Base-by-base conservation (phyloP, 2,888 invertebrate species). In the Arge pagana region DNA sequence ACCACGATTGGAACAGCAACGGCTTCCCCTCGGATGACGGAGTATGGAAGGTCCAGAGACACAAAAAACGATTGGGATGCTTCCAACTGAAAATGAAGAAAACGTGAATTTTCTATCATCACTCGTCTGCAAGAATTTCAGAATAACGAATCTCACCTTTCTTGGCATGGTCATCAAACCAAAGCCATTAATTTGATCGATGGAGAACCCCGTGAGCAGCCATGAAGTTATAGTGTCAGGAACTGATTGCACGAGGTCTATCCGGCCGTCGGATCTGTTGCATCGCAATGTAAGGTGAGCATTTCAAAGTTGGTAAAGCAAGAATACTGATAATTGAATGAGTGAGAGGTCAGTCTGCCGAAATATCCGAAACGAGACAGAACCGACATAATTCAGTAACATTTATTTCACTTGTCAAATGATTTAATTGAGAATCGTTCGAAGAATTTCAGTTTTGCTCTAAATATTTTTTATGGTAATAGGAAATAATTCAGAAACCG, bases 21-120 rank as follows among this genome's bases (percentile, higher is more conserved):
- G 6, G 90, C 87, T 80, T 99, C 99, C 18, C 95, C 96, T 56
- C 88, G 83, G 63, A 93, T 89, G 10, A 98, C 85, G 0, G 90
- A 87, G 64, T 91, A 89, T 0, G 98, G 98, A 41, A 97, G 78
- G 70, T 95, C 91, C 6, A 94, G 82, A 6, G 88, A 85, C 35
- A 96, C 85, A 60, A 91, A 90, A 72, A 98, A 92, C 7, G 89
- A 87, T 62, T 89, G 86, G 76, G 90, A 89, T 2, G 93, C 91
- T 79, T 85, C 83, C 45, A 85, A 78, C 84, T 78, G 45, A 19
- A 54, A 57, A 11, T 60, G 54, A n/a, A 53, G 58, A 45, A 28
- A 35, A 39, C 65, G 60, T 23, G 19, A 40, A 53, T 18, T 45
- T 8, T 18, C 26, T 48, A 36, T 8, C 11, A 16, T 10, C 23